Evolutionary conservation across 2,888 invertebrate species (phyloP), one percentile per base, ranked within the genome.

Genomic region (Shargacucullia verbasci): DNA sequence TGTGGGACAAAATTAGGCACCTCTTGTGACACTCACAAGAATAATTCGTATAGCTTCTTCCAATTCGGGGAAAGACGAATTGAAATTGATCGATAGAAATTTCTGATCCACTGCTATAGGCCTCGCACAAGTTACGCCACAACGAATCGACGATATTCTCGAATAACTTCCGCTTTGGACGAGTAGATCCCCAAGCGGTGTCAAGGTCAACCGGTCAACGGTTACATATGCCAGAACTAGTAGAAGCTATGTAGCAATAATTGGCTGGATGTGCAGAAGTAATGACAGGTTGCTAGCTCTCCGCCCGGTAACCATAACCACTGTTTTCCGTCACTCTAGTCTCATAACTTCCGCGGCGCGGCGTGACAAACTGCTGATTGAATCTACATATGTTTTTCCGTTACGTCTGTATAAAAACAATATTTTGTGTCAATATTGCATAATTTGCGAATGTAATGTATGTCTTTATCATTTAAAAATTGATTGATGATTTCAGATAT

Each of bases 291-390:
- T 8, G n/a, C 46, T 53, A 27, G 56, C 13, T 49, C 39, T n/a
- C 45, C 10, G 2, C 14, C 15, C 15, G 37, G 9, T 37, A 34
- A 25, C 45, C 43, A 50, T 56, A 72, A 61, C 15, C 34, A 68
- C 43, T 20, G 27, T 31, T 45, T 45, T 72, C 57, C 49, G 50
- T 12, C 43, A 48, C 4, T 20, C 15, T 10, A 34, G 3, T 37
- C 33, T 45, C 20, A 31, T n/a, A 50, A 35, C 46, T 54, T 72
- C 56, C 61, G 69, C 41, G 53, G 43, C 61, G 69, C 41, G 53
- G 43, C 35, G 34, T 34, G 41, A 35, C 56, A 10, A 44, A 3
- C 10, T 34, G 31, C 25, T 35, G 59, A 58, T 52, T 48, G 29
- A 9, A 27, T 7, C 27, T 29, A 29, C 29, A 33, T 20, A 31